Conservation (phyloP, 2,797 vertebrate species). For the Caiman crocodilus region DNA sequence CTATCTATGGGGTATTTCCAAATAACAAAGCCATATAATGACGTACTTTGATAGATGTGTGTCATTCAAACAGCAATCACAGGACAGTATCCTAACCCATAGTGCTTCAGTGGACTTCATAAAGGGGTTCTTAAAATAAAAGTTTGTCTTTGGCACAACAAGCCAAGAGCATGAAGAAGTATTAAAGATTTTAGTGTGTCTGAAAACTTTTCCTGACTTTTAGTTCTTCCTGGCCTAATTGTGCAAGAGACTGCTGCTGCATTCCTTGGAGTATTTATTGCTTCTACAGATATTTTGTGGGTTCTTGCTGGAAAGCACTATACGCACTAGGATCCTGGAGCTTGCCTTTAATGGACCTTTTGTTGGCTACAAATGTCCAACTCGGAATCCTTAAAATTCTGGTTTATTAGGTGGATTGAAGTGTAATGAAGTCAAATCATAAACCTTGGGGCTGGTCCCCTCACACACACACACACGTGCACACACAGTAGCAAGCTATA, state of each 20-base stretch:
- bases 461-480: too few relatives aligned
- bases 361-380: too few relatives aligned
- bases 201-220: slow-evolving; percentile 3
- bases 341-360: slow-evolving; percentile 12
- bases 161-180: slow-evolving; percentile 14
- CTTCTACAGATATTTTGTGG: slow-evolving; percentile 40
- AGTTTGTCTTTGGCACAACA: background rate
- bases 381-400: too few relatives aligned
- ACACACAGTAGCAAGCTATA: too few relatives aligned
- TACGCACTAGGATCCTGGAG: background rate
- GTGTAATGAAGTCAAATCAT: too few relatives aligned
- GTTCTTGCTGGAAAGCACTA: slow-evolving; percentile 27
- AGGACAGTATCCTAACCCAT: background rate
- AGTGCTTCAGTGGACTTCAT: accelerated
- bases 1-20: background rate
- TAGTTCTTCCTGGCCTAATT: background rate
- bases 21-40: background rate
- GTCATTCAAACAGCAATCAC: background rate
- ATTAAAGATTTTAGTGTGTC: background rate
- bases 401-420: too few relatives aligned
- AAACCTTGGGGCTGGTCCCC: too few relatives aligned
- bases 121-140: background rate
- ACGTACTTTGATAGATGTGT: accelerated
- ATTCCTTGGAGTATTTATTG: background rate
- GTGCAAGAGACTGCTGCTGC: background rate